Conservation (phyloP, 2,888 invertebrate genomes). For the Physocephala rufipes region DNA sequence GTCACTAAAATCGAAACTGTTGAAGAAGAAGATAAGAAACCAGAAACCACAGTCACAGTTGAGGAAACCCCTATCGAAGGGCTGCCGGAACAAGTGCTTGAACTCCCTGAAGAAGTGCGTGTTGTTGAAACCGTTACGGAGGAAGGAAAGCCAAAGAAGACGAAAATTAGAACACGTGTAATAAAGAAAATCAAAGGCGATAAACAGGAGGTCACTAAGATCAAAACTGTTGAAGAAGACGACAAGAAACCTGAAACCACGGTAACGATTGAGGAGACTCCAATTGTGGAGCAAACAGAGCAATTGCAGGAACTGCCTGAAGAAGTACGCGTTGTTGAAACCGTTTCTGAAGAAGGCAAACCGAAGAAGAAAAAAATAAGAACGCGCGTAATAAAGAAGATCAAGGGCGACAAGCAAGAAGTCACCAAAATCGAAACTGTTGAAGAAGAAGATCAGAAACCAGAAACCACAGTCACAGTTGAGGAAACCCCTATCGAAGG, state of each 20-base stretch:
- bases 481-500: conserved; percentile 44
- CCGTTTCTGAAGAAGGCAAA: conserved; percentile 30
- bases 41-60: conserved; percentile 46
- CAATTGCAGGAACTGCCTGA: conserved; percentile 20
- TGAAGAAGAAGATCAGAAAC: conserved; percentile 55
- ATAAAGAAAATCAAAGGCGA: conserved; percentile 52
- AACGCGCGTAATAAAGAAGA: conserved; percentile 31
- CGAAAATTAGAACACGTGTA: conserved; percentile 58
- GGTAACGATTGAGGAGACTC: conserved; percentile 25
- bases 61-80: conserved; percentile 43
- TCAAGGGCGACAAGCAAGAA: conserved; percentile 47
- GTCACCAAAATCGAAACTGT: conserved; percentile 46
- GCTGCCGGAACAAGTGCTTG: conserved; percentile 36
- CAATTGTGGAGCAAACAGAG: conserved; percentile 24
- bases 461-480: conserved; percentile 52
- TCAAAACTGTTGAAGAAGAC: conserved; percentile 36
- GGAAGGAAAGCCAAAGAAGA: conserved; percentile 53
- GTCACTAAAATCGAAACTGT: conserved; percentile 9
- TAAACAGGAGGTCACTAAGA: conserved; percentile 36
- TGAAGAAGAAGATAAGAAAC: conserved; percentile 43
- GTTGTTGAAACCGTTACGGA: conserved; percentile 41
- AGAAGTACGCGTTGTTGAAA: conserved; percentile 32
- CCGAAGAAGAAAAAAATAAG: conserved; percentile 33
- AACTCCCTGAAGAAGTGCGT: conserved; percentile 25
- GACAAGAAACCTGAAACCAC: conserved; percentile 34